Base-by-base conservation (phyloP, 53 echinoderm and acorn worm genomes). In the Holothuria scabra region DNA sequence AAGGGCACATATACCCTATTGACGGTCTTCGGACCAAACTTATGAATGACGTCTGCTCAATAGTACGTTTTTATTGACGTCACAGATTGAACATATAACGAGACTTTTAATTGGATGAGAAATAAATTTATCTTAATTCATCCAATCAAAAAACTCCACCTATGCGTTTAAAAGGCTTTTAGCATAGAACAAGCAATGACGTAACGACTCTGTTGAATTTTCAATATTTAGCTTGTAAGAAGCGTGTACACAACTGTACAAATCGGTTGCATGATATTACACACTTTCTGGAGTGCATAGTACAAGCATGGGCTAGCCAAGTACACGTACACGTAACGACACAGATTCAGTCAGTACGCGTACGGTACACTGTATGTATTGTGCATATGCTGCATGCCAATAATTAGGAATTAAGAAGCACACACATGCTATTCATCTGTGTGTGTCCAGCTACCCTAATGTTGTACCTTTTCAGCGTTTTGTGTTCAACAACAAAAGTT, bases 41-140 rank as follows among this genome's bases (percentile, higher is more conserved):
- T n/a, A n/a, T n/a, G n/a, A n/a, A n/a, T n/a, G n/a, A n/a, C n/a
- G n/a, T n/a, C n/a, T n/a, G n/a, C n/a, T n/a, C n/a, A n/a, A n/a
- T n/a, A n/a, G n/a, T 52, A 52, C 52, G 18, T 14, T 52, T 52
- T 2, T 52, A 88, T 88, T 88, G 89, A 88, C 89, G 89, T 88
- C 89, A 88, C 64, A 79, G 56, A 26, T 52, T 19, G 25, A 28
- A 37, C 46, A 49, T 55, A 9, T 88, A 88, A 84, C 89, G 84
- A 84, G 78, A 29, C 55, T 29, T 84, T 46, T 79, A 25, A 84
- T 88, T 84, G 89, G 89, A 21, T 72, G 28, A 79, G 79, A 29
- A 57, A 58, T 30, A 23, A 33, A 58, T 59, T 58, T 79, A n/a
- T 59, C 12, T 5, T 31, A 56, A 57, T 58, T 57, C 52, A 55